Conservation (phyloP, 2,888 invertebrate genomes). For the Chymomyza procnemis region DNA sequence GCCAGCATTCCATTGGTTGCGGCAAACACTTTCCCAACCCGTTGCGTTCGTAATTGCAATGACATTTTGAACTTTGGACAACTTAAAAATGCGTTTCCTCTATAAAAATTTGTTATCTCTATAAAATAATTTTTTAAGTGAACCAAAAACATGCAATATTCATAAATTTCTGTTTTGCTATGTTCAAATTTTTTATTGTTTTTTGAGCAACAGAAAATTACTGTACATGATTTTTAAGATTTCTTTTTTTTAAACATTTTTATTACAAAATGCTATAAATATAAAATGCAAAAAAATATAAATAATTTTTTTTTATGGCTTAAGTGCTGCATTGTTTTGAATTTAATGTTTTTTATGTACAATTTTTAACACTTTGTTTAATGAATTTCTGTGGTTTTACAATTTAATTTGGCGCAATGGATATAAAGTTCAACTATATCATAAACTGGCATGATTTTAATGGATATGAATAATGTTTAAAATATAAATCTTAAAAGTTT, state of each 20-base stretch:
- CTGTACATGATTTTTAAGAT: not conserved
- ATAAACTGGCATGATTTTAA: no score
- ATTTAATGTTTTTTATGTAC: slow-evolving; percentile 22
- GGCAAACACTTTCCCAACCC: slow-evolving; percentile 48
- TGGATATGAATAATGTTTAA: no score
- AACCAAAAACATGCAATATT: slow-evolving; percentile 31
- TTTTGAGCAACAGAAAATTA: not conserved
- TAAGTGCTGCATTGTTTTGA: slow-evolving; percentile 12
- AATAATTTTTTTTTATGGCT: slow-evolving; percentile 47
- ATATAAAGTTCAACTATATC: not conserved
- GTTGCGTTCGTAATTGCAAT: slow-evolving; percentile 45
- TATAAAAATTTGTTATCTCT: slow-evolving; percentile 69
- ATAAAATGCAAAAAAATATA: slow-evolving; percentile 17
- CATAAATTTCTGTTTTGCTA: slow-evolving; percentile 30
- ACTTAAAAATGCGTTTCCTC: slow-evolving; percentile 24
- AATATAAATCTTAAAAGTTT: no score
- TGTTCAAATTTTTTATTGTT: slow-evolving; percentile 53
- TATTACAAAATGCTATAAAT: slow-evolving; percentile 56
- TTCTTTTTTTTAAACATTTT: slow-evolving; percentile 39
- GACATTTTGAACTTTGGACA: slow-evolving; percentile 66
- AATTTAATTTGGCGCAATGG: slow-evolving; percentile 3
- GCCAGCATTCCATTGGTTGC: slow-evolving; percentile 29
- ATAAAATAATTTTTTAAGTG: slow-evolving; percentile 55
- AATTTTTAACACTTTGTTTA: slow-evolving; percentile 49
- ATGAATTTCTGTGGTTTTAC: slow-evolving; percentile 48